Percentiles rank a stretch among this genome's conserved stretches.
These are phyloP conservation scores for Malthinus flaveolus DNA, from an alignment of 2,888 invertebrate genomes.

Conservation along the genomic window DNA sequence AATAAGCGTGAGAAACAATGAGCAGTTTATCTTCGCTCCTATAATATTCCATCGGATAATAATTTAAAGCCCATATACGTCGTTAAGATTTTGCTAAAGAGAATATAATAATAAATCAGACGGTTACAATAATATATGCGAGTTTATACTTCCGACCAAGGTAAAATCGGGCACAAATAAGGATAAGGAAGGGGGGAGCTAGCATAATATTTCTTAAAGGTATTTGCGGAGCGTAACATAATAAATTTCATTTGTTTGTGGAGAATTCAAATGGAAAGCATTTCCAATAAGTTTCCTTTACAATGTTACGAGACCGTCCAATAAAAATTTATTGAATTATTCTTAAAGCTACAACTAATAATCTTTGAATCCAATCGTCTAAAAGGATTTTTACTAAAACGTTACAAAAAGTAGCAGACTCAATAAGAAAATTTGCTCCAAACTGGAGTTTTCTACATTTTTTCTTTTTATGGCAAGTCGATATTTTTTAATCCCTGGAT, in stretches of 20 bases:
- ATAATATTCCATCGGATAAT: conserved; percentile 13
- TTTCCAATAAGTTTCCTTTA: conserved; percentile 13
- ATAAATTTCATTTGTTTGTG: conserved; percentile 20
- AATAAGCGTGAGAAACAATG: conserved; percentile 34
- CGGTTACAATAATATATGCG: conserved; percentile 12
- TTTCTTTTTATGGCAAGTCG: too few relatives aligned
- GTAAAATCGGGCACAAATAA: conserved; percentile 15
- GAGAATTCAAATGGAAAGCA: conserved; percentile 15
- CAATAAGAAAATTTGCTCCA: too few relatives aligned
- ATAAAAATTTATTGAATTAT: background rate
- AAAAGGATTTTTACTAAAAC: conserved; percentile 1
- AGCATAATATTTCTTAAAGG: conserved; percentile 13
- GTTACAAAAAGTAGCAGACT: too few relatives aligned
- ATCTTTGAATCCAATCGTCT: conserved; percentile 3
- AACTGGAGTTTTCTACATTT: too few relatives aligned
- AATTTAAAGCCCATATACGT: conserved; percentile 16
- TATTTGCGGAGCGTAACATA: conserved; percentile 12
- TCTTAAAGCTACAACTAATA: background rate
- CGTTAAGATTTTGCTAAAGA: conserved; percentile 14
- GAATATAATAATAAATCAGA: conserved; percentile 19
- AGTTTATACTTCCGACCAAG: conserved; percentile 9
- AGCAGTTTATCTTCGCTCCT: conserved; percentile 23
- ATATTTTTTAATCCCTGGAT: too few relatives aligned
- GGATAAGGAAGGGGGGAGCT: background rate
- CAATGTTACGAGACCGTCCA: conserved; percentile 15